Percentiles rank a stretch among this genome's conserved stretches.
Conservation (phyloP, 2,797 vertebrate genomes). For the Schizopygopsis pylzovi region DNA sequence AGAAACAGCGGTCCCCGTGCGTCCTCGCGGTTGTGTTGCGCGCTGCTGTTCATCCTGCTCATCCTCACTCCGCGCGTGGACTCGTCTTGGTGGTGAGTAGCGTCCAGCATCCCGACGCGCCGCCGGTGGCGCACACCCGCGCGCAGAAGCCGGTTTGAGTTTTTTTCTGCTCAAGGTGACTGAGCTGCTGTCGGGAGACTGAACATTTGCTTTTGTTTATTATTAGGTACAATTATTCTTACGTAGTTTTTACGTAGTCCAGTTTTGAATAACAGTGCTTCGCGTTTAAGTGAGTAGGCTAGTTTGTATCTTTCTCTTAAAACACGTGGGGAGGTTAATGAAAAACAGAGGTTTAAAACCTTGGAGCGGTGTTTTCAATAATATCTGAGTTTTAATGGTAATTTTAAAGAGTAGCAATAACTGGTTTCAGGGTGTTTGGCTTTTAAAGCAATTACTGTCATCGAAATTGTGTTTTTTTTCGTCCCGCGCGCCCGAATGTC, state of each 20-base stretch:
- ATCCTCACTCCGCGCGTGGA: slow-evolving; percentile 89
- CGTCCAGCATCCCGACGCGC: slow-evolving; percentile 27
- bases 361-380: background rate
- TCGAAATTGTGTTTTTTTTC: background rate
- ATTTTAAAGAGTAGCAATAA: background rate
- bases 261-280: background rate
- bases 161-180: background rate
- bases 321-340: background rate
- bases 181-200: background rate
- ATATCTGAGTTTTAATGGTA: background rate
- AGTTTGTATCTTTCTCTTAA: background rate
- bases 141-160: background rate
- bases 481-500: background rate
- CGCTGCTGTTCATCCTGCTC: slow-evolving; percentile 87
- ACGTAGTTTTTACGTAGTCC: background rate
- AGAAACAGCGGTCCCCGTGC: slow-evolving; percentile 69
- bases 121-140: background rate
- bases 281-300: background rate
- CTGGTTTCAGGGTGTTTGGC: background rate
- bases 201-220: background rate
- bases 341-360: background rate
- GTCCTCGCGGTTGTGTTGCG: slow-evolving; percentile 82
- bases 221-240: background rate
- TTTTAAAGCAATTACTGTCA: background rate
- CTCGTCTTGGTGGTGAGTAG: slow-evolving; percentile 95